Conservation (phyloP, 1,140 invertebrate genomes). For the Cephus cinctus region DNA sequence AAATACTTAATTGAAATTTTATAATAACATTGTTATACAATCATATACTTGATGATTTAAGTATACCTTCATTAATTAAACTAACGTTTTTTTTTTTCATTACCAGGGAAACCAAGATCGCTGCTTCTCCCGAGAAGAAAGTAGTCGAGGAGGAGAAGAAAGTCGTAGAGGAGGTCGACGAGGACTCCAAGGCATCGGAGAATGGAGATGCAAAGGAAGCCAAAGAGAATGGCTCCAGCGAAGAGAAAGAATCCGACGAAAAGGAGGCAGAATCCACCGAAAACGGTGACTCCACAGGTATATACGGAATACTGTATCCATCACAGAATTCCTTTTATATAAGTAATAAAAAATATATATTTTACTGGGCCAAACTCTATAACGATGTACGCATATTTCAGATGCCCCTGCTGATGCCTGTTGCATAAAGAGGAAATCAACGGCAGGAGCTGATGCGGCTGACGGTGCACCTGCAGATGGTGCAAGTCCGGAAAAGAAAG, state of each 20-base stretch:
- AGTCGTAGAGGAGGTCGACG: constrained; percentile 43
- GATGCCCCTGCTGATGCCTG: constrained; percentile 47
- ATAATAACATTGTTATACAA: too few species aligned
- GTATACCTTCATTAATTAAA: background rate
- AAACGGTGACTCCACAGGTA: constrained; percentile 62
- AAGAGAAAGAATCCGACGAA: constrained; percentile 53
- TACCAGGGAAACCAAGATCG: constrained; percentile 56
- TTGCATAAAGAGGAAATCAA: constrained; percentile 72
- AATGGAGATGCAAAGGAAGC: constrained; percentile 51
- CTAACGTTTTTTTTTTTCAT: constrained; percentile 10
- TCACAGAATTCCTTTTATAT: constrained; percentile 1
- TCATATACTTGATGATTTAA: too few species aligned
- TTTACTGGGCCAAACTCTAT: too few species aligned
- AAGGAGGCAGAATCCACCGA: constrained; percentile 63
- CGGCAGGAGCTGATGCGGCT: constrained; percentile 56
- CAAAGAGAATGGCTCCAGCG: constrained; percentile 56
- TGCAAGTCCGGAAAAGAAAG: constrained; percentile 70
- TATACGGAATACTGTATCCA: constrained; percentile 10
- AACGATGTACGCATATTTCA: too few species aligned
- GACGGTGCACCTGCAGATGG: constrained; percentile 56
- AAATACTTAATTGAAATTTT: too few species aligned
- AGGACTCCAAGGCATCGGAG: constrained; percentile 51
- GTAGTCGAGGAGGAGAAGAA: constrained; percentile 49
- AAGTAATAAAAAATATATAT: constrained; percentile 12
- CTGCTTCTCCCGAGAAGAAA: constrained; percentile 60